Base-by-base conservation (phyloP, 1,140 invertebrate species). In the Magallana ariakensis region DNA sequence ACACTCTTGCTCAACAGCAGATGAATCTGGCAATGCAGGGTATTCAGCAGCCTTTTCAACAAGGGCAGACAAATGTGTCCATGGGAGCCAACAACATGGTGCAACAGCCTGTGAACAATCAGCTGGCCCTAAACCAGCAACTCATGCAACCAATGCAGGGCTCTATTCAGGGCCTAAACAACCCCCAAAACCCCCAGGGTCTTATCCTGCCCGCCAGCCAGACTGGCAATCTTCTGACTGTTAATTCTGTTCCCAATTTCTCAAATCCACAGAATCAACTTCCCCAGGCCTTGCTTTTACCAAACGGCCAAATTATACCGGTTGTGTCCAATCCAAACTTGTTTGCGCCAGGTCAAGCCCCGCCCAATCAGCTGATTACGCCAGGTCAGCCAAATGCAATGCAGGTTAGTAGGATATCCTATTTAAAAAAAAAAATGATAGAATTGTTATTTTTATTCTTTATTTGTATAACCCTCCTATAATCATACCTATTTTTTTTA, bases 231-330 rank as follows among this genome's bases (percentile, higher is more conserved):
- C 62, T 90, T 46, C 75, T 92, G 55, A 89, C 91, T 53, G 83
- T 92, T 15, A 92, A 92, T 85, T 92, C 91, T 33, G 87, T 90
- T 46, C 90, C 92, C n/a, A 89, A 87, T 82, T 75, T 75, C 33
- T 75, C 66, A 13, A 75, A 75, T 75, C 91, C 92, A 66, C 90
- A 90, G 16, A 92, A 90, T 75, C 93, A 93, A 87, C 89, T 94
- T n/a, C 94, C 94, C 53, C 92, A 93, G 46, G 94, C 94, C 33
- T 87, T 95, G n/a, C 91, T 95, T 9, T 89, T 95, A 70, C 94
- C 94, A n/a, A 94, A 94, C 89, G 94, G 94, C 46, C 94, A 95
- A 84, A 93, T 95, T n/a, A 93, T 95, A 60, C 94, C 94, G 10
- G 93, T 95, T n/a, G 94, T 95, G 8, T 94, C 93, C n/a, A 94